Evolutionary conservation across 2,797 vertebrate species (phyloP).

Genomic region (Triplophysa bombifrons): DNA sequence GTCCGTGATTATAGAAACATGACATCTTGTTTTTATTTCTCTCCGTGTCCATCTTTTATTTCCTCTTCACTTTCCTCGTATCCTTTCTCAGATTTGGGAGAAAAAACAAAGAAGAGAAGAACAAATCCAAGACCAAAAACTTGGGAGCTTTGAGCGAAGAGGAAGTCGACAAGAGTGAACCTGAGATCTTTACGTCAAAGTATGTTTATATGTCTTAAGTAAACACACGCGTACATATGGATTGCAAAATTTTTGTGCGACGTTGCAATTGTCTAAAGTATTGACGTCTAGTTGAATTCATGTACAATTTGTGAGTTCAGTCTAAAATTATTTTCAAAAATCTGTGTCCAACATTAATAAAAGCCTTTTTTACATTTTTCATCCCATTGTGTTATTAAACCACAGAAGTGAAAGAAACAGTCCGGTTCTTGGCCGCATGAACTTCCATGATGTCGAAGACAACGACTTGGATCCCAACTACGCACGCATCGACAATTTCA

Average conservation of each 20-base stretch:
- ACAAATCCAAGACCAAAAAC: conserved; percentile 72
- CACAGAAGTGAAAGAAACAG: conserved; percentile 39
- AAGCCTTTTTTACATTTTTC: not conserved
- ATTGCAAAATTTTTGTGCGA: not conserved
- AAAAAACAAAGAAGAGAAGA: conserved; percentile 89
- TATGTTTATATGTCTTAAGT: not conserved
- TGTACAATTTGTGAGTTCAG: no score
- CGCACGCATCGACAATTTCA: conserved; percentile 89
- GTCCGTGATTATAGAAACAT: not conserved
- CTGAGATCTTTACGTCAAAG: conserved; percentile 57
- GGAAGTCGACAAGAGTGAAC: conserved; percentile 82
- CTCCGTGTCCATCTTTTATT: no score
- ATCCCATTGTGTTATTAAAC: not conserved
- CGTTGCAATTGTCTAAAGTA: no score
- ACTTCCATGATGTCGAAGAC: conserved; percentile 83
- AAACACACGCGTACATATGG: no score
- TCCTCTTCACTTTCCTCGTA: conserved; percentile 4
- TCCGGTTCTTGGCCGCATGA: conserved; percentile 65
- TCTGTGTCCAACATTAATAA: no score
- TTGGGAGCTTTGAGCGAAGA: conserved; percentile 81
- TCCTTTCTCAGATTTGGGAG: conserved; percentile 85
- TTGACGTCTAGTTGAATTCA: no score
- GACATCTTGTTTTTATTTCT: conserved; percentile 5
- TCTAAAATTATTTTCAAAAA: not conserved
- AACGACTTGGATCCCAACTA: conserved; percentile 94